A percentile compares a stretch with the other conserved stretches of the same genome.
These are phyloP conservation scores for Actenoides hombroni DNA, from an alignment of 2,113 vertebrate genomes.

Conservation along the genomic window DNA sequence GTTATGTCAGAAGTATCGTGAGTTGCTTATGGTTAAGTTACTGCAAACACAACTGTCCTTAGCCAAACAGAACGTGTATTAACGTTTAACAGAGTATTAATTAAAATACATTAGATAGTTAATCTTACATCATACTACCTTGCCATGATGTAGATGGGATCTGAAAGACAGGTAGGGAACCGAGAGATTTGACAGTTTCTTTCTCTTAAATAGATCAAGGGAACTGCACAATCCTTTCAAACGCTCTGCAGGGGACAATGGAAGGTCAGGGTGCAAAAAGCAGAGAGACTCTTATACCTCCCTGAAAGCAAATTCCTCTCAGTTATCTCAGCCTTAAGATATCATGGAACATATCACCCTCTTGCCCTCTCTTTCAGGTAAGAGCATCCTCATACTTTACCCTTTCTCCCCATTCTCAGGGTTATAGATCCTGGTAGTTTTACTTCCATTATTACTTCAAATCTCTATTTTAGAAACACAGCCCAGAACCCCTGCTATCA, in stretches of 20 bases:
- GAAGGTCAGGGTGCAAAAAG: slow-evolving; percentile 49
- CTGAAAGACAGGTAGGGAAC: slow-evolving; percentile 38
- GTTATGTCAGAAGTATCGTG: background rate
- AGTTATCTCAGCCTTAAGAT: background rate
- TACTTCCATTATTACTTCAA: background rate
- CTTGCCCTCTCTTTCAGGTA: slow-evolving; percentile 16
- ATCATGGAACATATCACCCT: background rate
- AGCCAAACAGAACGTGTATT: background rate
- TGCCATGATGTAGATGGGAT: slow-evolving; percentile 39
- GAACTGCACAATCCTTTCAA: slow-evolving; percentile 24
- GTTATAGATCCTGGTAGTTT: background rate
- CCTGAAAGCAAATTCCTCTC: background rate
- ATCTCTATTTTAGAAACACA: background rate
- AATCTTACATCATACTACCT: background rate
- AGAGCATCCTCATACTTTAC: background rate
- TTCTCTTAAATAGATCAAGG: slow-evolving; percentile 63
- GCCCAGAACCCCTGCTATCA: background rate
- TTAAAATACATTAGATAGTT: slow-evolving; percentile 6
- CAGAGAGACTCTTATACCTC: background rate
- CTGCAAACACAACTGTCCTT: background rate
- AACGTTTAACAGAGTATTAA: background rate
- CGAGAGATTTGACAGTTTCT: slow-evolving; percentile 57
- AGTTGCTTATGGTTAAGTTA: background rate
- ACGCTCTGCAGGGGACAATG: slow-evolving; percentile 38
- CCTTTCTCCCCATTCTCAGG: background rate